A percentile compares a stretch with the other conserved stretches of the same genome.
These are phyloP conservation scores for Autographa pulchrina DNA, from an alignment of 2,888 invertebrate genomes.

Conservation along the genomic window DNA sequence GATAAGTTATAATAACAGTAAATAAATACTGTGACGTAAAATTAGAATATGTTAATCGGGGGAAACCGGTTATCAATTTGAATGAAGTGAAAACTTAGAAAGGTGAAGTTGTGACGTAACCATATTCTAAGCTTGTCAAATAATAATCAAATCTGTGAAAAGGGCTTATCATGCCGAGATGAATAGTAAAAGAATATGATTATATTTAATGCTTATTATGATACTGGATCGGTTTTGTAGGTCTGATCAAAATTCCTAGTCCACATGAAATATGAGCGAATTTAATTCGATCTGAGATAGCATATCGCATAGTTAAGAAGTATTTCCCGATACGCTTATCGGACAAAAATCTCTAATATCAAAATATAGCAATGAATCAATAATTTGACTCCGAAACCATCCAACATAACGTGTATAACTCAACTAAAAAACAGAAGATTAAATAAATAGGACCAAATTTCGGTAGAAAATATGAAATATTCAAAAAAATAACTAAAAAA, in stretches of 20 bases:
- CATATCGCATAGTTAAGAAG: slow-evolving; percentile 5
- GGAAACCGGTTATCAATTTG: slow-evolving; percentile 34
- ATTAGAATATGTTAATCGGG: slow-evolving; percentile 42
- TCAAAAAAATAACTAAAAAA: not conserved
- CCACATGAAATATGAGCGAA: not conserved
- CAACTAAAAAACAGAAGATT: not conserved
- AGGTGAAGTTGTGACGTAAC: slow-evolving; percentile 36
- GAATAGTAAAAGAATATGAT: not conserved
- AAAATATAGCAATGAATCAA: slow-evolving; percentile 4
- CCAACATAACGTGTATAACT: not conserved
- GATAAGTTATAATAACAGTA: slow-evolving; percentile 38
- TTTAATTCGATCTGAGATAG: slow-evolving; percentile 2
- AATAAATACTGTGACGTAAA: slow-evolving; percentile 42
- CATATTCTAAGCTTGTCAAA: slow-evolving; percentile 18
- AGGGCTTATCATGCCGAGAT: not conserved
- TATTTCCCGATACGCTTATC: slow-evolving; percentile 1
- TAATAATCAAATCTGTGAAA: not conserved
- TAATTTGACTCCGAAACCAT: not conserved
- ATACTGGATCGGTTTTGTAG: not conserved
- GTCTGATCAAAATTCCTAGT: not conserved
- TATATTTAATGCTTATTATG: not conserved
- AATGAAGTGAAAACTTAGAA: slow-evolving; percentile 47
- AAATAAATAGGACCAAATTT: not conserved
- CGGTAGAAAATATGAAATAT: no score
- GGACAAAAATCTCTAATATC: not conserved